Percentiles rank a stretch among this genome's conserved stretches.
phyloP scores from a whole-genome alignment of 2,888 invertebrate genomes.

The Apamea crenata region DNA sequence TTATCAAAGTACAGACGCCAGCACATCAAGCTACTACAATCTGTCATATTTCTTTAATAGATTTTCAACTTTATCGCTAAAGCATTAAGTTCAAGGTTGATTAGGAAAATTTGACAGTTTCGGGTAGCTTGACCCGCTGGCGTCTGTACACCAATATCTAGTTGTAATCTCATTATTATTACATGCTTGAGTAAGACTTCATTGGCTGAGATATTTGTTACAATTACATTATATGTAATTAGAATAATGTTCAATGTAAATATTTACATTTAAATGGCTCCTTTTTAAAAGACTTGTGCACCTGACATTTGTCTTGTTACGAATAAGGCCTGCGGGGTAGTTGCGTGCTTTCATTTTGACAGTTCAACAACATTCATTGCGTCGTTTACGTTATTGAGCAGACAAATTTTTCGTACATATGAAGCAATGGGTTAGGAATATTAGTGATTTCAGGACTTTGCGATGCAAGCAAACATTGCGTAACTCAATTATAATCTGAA shows the following conservation, averaged over 20 bases:
- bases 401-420: too few relatives aligned
- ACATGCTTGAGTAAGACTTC: not conserved
- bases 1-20: constrained; percentile 6
- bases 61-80: too few relatives aligned
- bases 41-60: too few relatives aligned
- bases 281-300: not conserved
- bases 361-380: not conserved
- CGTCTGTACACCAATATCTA: not conserved
- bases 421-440: too few relatives aligned
- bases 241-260: not conserved
- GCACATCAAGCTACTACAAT: too few relatives aligned
- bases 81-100: too few relatives aligned
- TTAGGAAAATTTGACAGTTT: too few relatives aligned
- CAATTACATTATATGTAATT: not conserved
- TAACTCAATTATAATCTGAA: too few relatives aligned
- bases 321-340: not conserved
- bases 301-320: not conserved
- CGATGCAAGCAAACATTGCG: too few relatives aligned
- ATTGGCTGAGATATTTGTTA: constrained; percentile 1
- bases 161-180: constrained; percentile 3
- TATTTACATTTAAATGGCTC: not conserved
- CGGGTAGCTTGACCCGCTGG: too few relatives aligned
- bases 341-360: not conserved
- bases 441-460: too few relatives aligned
- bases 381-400: not conserved